Percentiles rank a stretch among this genome's conserved stretches.
Conservation (phyloP, 2,797 vertebrate genomes). For the Notolepis coatsorum region DNA sequence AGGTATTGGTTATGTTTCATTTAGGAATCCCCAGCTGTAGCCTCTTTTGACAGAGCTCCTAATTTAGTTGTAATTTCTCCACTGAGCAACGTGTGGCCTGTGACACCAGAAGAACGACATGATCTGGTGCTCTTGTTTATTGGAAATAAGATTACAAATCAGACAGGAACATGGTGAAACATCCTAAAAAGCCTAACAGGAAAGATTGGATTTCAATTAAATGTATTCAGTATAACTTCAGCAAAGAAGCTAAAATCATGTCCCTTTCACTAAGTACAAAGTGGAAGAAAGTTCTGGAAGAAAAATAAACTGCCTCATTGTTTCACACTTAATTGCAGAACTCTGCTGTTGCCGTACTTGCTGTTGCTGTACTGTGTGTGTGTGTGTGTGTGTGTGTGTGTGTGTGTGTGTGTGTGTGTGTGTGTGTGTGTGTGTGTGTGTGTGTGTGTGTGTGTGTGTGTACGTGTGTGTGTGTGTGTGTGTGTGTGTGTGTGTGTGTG, state of each 20-base stretch:
- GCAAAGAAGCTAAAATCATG: slow-evolving; percentile 42
- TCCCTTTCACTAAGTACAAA: slow-evolving; percentile 50
- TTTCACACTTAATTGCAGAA: not conserved
- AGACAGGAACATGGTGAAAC: slow-evolving; percentile 70
- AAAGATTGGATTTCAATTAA: slow-evolving; percentile 42
- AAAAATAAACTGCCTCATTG: slow-evolving; percentile 13
- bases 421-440: too few species aligned
- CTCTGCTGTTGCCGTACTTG: slow-evolving; percentile 5
- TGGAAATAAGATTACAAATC: slow-evolving; percentile 76
- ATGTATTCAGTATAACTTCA: slow-evolving; percentile 32
- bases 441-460: too few species aligned
- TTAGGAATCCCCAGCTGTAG: too few species aligned
- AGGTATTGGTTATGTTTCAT: too few species aligned
- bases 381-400: too few species aligned
- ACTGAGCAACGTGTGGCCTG: not conserved
- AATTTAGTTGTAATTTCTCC: not conserved
- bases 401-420: too few species aligned
- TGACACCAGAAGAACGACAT: slow-evolving; percentile 41
- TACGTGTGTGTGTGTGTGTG: too few species aligned
- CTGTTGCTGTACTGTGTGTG: too few species aligned
- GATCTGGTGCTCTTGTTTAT: slow-evolving; percentile 76
- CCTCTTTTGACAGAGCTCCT: too few species aligned
- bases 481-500: too few species aligned
- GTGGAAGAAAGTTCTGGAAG: slow-evolving; percentile 18
- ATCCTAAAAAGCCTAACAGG: slow-evolving; percentile 60